phyloP scores from a whole-genome alignment of 2,888 invertebrate genomes.

The Drosophila mayaguana region DNA sequence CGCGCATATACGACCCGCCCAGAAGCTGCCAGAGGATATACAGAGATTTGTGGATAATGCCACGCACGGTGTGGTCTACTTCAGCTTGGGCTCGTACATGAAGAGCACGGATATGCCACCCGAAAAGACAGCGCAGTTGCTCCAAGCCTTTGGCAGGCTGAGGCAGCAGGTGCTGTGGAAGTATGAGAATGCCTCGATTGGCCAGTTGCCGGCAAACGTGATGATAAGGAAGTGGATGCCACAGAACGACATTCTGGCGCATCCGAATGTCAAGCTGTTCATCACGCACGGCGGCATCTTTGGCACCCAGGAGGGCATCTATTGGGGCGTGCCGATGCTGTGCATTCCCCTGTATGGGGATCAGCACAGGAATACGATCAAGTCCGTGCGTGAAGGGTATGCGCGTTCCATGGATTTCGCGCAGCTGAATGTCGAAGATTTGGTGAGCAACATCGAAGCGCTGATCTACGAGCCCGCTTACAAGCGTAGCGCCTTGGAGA shows the following conservation, averaged over 20 bases:
- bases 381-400: slow-evolving; percentile 83
- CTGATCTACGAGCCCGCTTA: slow-evolving; percentile 84
- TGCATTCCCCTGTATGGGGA: slow-evolving; percentile 85
- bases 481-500: slow-evolving; percentile 84
- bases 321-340: slow-evolving; percentile 85
- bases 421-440: slow-evolving; percentile 80
- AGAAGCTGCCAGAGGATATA: slow-evolving; percentile 80
- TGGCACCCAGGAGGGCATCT: slow-evolving; percentile 85
- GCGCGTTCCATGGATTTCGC: slow-evolving; percentile 83
- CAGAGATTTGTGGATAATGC: slow-evolving; percentile 84
- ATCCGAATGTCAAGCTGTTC: slow-evolving; percentile 85
- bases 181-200: slow-evolving; percentile 85
- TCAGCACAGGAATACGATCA: slow-evolving; percentile 85
- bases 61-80: slow-evolving; percentile 85
- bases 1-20: slow-evolving; percentile 82
- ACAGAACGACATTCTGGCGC: slow-evolving; percentile 86
- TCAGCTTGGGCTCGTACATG: slow-evolving; percentile 86
- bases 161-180: slow-evolving; percentile 86
- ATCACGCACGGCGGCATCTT: slow-evolving; percentile 86
- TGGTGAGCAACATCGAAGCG: slow-evolving; percentile 82
- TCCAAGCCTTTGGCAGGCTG: slow-evolving; percentile 85
- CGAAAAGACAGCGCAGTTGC: slow-evolving; percentile 82
- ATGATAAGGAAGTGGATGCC: slow-evolving; percentile 86
- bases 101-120: slow-evolving; percentile 85
- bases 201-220: slow-evolving; percentile 85